Base-by-base conservation (phyloP, 2,888 invertebrate genomes). In the Eristalis pertinax region DNA sequence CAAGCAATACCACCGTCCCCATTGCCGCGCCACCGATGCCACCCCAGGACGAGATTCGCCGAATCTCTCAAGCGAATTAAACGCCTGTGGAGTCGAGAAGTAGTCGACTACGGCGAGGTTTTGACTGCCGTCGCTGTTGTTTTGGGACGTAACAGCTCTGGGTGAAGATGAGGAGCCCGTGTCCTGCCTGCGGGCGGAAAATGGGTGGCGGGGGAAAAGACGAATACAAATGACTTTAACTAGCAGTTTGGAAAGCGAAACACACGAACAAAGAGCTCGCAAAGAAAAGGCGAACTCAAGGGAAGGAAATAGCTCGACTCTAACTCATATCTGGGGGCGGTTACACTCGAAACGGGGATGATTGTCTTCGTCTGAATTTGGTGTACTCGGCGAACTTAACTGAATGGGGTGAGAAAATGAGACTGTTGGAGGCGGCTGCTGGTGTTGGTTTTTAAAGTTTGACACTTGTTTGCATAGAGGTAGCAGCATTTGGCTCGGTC, bases 191-290 rank as follows among this genome's bases (percentile, higher is more conserved):
- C 58, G 38, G 70, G 41, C 70, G 63, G 3, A 35, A 35, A 35
- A 35, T 8, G 35, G 2, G 35, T 2, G 35, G 35, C n/a, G 35
- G 77, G 65, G 35, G 72, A n/a, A n/a, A n/a, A n/a, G 70, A 78
- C 70, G 75, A 78, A 68, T 68, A 79, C 74, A 83, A 87, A 87
- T 82, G 74, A 75, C 86, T 82, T 69, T 74, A 62, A 62, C 73
- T 87, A 79, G 78, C 64, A 68, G 69, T 78, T 86, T 82, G 74
- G 80, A 73, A 80, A 77, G 56, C 70, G 76, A 80, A 80, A 76
- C 19, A 76, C 72, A 81, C 15, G 77, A 74, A 64, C 62, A 77
- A 64, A 60, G 62, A 56, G 60, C 11, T 11, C 67, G 60, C 50
- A 50, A 63, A 58, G 32, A 11, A 56, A 38, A 13, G 26, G 7